A percentile compares a stretch with the other conserved stretches of the same genome.
These are phyloP conservation scores for Marronus borbonicus DNA, from an alignment of 2,888 invertebrate species.

Conservation along the genomic window DNA sequence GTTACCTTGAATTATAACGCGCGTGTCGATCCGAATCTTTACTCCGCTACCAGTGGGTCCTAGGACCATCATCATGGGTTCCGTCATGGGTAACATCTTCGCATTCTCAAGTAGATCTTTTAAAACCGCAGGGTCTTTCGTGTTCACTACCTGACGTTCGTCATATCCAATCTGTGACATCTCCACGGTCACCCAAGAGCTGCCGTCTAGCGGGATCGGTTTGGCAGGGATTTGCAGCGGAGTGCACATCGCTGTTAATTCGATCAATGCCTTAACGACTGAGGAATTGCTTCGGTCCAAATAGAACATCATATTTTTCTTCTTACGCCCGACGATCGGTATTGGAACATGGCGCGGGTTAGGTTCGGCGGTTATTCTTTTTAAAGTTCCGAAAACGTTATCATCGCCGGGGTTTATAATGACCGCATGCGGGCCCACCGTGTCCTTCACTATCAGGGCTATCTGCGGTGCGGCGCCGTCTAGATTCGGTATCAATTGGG, in stretches of 20 bases:
- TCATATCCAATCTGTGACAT: neutral
- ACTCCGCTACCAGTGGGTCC: neutral
- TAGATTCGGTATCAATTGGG: too few relatives aligned
- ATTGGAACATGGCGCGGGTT: too few relatives aligned
- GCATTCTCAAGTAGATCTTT: neutral
- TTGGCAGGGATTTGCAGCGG: neutral
- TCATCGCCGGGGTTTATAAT: too few relatives aligned
- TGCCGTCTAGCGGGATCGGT: neutral
- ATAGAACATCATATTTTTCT: too few relatives aligned
- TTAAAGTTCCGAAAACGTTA: too few relatives aligned
- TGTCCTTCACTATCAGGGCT: too few relatives aligned
- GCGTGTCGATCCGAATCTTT: neutral
- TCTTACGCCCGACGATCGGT: too few relatives aligned
- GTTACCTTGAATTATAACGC: neutral
- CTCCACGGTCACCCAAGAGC: neutral
- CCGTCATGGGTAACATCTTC: neutral
- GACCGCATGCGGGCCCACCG: too few relatives aligned
- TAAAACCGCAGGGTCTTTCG: neutral
- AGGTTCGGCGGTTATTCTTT: too few relatives aligned
- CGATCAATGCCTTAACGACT: neutral
- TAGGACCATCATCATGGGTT: slow-evolving; percentile 1
- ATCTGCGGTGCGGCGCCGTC: too few relatives aligned
- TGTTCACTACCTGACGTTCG: neutral
- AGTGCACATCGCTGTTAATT: neutral
- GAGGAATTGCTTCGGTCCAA: neutral